Evolutionary conservation across 2,797 vertebrate species (phyloP).

Genomic region (Fringilla coelebs): DNA sequence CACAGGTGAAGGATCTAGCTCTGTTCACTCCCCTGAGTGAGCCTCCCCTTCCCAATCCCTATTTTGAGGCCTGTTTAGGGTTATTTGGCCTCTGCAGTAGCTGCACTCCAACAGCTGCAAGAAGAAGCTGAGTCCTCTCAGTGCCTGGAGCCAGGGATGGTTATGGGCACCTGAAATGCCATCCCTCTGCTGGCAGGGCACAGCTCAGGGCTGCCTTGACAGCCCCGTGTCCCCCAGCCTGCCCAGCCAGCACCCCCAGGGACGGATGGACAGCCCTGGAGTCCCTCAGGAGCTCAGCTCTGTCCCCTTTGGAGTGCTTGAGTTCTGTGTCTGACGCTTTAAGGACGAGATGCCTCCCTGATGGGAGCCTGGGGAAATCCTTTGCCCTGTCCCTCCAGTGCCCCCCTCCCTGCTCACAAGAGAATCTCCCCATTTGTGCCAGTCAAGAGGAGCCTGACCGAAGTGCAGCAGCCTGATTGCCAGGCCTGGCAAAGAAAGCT

Average conservation of each 20-base stretch:
- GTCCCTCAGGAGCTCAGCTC: background rate
- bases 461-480: background rate
- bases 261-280: fast-evolving
- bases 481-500: background rate
- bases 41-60: background rate
- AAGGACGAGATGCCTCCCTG: too few relatives aligned
- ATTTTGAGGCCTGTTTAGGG: background rate
- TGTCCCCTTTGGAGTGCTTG: too few relatives aligned
- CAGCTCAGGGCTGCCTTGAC: background rate
- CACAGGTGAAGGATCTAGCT: background rate
- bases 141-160: background rate
- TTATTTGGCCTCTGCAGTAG: background rate
- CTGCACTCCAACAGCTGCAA: background rate
- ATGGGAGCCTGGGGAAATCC: background rate
- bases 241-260: background rate
- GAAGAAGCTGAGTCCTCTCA: background rate
- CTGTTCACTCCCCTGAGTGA: background rate
- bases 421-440: background rate
- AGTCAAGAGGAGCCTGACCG: background rate
- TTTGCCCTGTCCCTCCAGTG: background rate
- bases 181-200: background rate
- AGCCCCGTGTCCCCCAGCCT: background rate
- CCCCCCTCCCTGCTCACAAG: background rate
- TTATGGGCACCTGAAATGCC: background rate
- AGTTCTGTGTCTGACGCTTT: too few relatives aligned